phyloP scores from a whole-genome alignment of 1,140 invertebrate genomes.

The Dreissena rostriformis region DNA sequence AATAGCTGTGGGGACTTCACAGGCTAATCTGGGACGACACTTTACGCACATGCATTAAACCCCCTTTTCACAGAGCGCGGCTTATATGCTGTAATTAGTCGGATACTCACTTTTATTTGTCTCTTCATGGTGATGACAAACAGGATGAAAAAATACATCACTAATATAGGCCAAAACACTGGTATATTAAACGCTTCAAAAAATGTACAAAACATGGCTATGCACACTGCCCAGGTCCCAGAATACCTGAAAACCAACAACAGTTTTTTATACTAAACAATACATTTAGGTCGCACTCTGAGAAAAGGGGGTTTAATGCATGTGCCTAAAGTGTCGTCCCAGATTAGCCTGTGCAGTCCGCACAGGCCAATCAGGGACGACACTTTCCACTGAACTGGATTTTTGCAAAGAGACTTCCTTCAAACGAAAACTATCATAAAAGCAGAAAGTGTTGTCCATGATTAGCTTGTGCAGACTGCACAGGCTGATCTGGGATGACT shows the following conservation, averaged over 20 bases:
- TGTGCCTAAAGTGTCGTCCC: background rate
- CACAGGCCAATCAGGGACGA: background rate
- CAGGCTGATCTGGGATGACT: too few species aligned
- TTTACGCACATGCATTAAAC: too few species aligned
- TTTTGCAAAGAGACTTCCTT: background rate
- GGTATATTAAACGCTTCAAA: constrained; percentile 99
- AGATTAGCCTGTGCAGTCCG: background rate
- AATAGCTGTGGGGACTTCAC: too few species aligned
- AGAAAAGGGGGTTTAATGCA: constrained; percentile 1
- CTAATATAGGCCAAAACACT: constrained; percentile 99
- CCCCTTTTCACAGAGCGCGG: too few species aligned
- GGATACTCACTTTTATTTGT: constrained; percentile 94
- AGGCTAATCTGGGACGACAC: too few species aligned
- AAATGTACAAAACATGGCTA: constrained; percentile 96
- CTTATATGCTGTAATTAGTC: background rate
- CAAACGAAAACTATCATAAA: background rate
- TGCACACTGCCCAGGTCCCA: constrained; percentile 95
- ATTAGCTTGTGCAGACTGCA: too few species aligned
- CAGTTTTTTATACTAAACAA: background rate
- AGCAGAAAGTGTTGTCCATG: too few species aligned
- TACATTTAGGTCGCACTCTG: background rate
- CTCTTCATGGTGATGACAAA: constrained; percentile 99
- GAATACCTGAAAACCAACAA: constrained; percentile 86
- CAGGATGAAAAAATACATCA: constrained; percentile 99
- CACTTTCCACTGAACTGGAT: background rate